Conservation (phyloP, 2,797 vertebrate genomes). For the Chiloscyllium punctatum region DNA sequence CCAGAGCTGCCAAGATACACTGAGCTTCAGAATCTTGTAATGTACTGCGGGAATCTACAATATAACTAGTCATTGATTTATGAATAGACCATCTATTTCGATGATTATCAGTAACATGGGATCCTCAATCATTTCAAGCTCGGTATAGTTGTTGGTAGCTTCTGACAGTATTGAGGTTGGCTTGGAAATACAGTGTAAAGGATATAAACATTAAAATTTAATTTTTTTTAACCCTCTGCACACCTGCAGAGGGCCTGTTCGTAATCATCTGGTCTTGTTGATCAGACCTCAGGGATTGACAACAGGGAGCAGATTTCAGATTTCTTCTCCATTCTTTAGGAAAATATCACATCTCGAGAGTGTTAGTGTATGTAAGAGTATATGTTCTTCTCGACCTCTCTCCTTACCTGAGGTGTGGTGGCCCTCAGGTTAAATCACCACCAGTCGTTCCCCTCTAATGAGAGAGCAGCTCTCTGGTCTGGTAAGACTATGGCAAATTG, state of each 20-base stretch:
- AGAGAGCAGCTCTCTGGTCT: no score
- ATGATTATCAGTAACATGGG: background rate
- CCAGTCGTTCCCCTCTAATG: no score
- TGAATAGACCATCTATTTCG: background rate
- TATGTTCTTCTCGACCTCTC: no score
- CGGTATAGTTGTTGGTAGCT: no score
- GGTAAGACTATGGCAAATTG: no score
- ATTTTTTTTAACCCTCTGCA: background rate
- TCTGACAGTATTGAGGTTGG: background rate
- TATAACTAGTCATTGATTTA: background rate
- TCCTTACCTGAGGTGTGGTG: no score
- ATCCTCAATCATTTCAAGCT: background rate
- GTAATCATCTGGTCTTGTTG: background rate
- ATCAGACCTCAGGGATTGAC: background rate
- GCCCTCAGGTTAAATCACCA: no score
- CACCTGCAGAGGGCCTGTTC: background rate
- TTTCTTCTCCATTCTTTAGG: background rate
- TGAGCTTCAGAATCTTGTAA: background rate
- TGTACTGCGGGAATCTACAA: background rate
- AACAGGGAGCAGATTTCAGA: background rate
- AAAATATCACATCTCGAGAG: background rate
- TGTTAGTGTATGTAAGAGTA: no score
- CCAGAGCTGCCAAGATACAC: slow-evolving; percentile 29
- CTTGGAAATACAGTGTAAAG: background rate
- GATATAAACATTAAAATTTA: no score